These are phyloP conservation scores for Julus scandinavius DNA, from an alignment of 2,888 invertebrate species.

Conservation along the genomic window DNA sequence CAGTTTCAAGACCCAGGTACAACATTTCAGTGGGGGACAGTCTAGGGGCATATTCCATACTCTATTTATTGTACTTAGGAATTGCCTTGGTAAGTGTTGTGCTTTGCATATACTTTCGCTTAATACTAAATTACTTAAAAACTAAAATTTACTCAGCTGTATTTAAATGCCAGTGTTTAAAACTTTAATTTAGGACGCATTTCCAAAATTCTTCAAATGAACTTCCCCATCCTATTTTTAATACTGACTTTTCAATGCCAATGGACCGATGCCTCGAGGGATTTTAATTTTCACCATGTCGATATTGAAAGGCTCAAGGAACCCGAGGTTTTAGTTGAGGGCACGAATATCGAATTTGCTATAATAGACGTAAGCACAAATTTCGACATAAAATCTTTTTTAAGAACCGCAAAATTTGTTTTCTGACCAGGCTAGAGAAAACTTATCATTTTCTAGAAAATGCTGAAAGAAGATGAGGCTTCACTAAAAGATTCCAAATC, in stretches of 20 bases:
- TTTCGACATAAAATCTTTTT: neutral
- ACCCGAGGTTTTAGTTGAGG: neutral
- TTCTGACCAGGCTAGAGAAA: neutral
- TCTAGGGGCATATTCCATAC: neutral
- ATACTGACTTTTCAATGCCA: neutral
- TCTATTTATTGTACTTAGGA: neutral
- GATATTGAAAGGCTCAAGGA: neutral
- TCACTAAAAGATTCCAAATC: neutral
- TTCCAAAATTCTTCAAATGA: neutral
- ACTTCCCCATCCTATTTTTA: neutral
- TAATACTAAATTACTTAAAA: neutral
- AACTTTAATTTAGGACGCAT: constrained; percentile 5
- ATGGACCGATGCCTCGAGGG: neutral
- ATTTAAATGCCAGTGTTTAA: neutral
- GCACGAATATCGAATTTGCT: neutral
- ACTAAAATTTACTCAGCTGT: neutral
- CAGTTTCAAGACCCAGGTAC: neutral
- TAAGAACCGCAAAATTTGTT: neutral
- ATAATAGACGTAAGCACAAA: constrained; percentile 22
- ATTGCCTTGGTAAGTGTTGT: neutral
- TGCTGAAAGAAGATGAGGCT: neutral
- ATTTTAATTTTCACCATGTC: neutral
- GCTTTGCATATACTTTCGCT: neutral
- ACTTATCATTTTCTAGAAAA: neutral
- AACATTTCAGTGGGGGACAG: neutral